Base-by-base conservation (phyloP, 2,888 invertebrate genomes). In the Sepioteuthis lessoniana region DNA sequence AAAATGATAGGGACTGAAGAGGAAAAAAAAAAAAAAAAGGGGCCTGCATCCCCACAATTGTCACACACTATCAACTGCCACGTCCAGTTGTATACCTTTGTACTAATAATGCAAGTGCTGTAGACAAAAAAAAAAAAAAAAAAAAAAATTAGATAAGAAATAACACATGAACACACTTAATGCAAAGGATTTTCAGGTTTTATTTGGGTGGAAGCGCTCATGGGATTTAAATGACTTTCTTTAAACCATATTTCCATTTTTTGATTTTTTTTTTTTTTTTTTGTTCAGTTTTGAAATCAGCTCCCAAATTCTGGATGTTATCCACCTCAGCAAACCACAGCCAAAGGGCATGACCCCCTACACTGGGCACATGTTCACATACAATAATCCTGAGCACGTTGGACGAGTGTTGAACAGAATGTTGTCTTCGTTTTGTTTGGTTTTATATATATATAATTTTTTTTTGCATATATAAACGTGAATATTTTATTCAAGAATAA, bases 91-190 rank as follows among this genome's bases (percentile, higher is more conserved):
- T 76, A 76, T 35, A 76, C 2, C n/a, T 35, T 76, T 76, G 16
- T 31, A 76, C 8, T 76, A 76, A 35, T 35, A 76, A 76, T 76
- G 76, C n/a, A 76, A 76, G 76, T 76, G 76, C n/a, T 76, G 76
- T 76, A 76, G 76, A 76, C 35, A 76, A 35, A 16, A 76, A n/a
- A 35, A 76, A 76, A n/a, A n/a, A 16, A 35, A 76, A 76, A 4
- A 76, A 76, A 55, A 76, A 76, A 4, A 76, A 76, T 25, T 47
- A 16, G 10, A 47, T 47, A 60, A 60, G 35, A 76, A 76, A 76
- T 76, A 76, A 76, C 76, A 76, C 76, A 76, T n/a, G 76, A 76
- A 76, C 76, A 76, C 76, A 76, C 76, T 76, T 76, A 76, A 76
- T 76, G 76, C 76, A 76, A 76, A 76, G 76, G 76, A 76, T 76